A percentile compares a stretch with the other conserved stretches of the same genome.
Conservation (phyloP, 2,888 invertebrate genomes). For the Stomorhina lunata region DNA sequence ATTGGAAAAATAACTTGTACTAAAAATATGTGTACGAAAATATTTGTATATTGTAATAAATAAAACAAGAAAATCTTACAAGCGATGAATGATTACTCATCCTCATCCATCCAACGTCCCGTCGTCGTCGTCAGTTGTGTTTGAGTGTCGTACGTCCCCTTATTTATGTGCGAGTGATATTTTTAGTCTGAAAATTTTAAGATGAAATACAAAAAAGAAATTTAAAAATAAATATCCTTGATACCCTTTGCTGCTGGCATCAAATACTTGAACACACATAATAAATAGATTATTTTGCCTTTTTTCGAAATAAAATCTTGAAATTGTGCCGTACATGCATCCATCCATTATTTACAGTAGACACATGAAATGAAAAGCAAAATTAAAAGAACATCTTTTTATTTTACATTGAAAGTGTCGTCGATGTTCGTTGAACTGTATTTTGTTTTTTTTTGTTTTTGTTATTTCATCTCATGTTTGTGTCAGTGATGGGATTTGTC, state of each 20-base stretch:
- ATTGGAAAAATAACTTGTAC: neutral
- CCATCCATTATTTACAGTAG: neutral
- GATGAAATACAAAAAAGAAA: neutral
- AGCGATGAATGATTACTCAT: constrained; percentile 55
- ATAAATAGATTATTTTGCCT: constrained; percentile 2
- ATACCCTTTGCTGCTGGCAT: constrained; percentile 37
- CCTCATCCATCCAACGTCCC: too few relatives aligned
- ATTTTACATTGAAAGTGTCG: constrained; percentile 13
- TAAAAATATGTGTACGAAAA: neutral
- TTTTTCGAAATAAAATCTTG: neutral
- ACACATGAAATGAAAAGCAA: neutral
- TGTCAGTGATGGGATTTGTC: neutral
- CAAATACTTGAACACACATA: neutral
- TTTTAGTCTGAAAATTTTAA: constrained; percentile 48
- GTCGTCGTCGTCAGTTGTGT: too few relatives aligned
- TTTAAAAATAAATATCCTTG: constrained; percentile 62
- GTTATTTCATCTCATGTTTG: neutral
- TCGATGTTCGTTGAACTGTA: constrained; percentile 38
- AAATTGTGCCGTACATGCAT: neutral
- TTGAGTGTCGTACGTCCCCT: constrained; percentile 44
- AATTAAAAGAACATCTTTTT: neutral
- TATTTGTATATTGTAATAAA: neutral
- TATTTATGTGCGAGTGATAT: constrained; percentile 34
- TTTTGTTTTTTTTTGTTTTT: constrained; percentile 2
- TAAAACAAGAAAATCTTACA: constrained; percentile 14